These are phyloP conservation scores for Acanthornis magna DNA, from an alignment of 2,797 vertebrate species.

Conservation along the genomic window DNA sequence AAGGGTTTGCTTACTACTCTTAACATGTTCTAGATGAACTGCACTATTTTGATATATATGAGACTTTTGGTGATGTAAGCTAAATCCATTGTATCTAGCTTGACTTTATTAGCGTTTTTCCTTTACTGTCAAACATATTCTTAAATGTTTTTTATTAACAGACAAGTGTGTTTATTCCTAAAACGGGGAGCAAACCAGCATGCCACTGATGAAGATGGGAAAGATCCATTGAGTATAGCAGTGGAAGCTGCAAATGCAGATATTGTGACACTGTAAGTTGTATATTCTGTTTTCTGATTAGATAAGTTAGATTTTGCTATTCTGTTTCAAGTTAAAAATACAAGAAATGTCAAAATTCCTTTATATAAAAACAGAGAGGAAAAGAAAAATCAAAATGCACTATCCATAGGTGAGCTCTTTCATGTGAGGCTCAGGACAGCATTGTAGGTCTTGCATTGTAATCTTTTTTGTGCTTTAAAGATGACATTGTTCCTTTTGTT, in stretches of 20 bases:
- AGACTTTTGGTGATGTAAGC: background rate
- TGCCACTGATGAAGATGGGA: constrained; percentile 90
- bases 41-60: background rate
- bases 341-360: background rate
- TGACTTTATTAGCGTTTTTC: background rate
- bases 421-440: background rate
- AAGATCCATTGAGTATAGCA: constrained; percentile 91
- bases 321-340: background rate
- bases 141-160: constrained; percentile 52
- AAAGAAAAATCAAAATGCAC: background rate
- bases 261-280: constrained; percentile 93
- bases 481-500: background rate
- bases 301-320: background rate
- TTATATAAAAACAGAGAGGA: background rate
- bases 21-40: background rate
- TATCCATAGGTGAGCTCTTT: background rate
- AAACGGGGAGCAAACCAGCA: constrained; percentile 98
- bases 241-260: constrained; percentile 97
- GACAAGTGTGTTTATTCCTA: constrained; percentile 96
- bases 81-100: background rate
- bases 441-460: background rate
- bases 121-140: background rate
- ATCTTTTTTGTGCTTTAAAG: background rate
- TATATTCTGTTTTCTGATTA: background rate
- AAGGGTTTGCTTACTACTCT: background rate